Conservation (phyloP, 2,113 vertebrate species). For the Machaerirhynchus nigripectus region DNA sequence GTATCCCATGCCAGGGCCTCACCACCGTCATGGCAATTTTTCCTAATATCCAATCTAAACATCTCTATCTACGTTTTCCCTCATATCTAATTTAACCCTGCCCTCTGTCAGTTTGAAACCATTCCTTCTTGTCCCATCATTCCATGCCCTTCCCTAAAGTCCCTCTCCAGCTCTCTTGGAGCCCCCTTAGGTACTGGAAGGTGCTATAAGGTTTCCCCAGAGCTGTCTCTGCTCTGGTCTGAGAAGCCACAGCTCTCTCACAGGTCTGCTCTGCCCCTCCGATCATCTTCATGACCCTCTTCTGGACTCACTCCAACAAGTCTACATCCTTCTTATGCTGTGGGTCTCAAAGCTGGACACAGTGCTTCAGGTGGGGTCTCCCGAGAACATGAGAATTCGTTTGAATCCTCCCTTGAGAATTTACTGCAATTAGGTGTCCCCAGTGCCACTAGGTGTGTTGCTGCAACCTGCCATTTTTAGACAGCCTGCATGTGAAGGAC, state of each 20-base stretch:
- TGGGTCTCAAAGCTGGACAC: neutral
- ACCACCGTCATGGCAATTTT: neutral
- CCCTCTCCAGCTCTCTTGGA: neutral
- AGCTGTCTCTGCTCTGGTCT: neutral
- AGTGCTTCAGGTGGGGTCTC: neutral
- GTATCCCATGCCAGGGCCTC: neutral
- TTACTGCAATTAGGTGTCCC: neutral
- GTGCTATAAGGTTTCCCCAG: neutral
- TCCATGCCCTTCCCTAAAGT: neutral
- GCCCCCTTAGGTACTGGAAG: neutral
- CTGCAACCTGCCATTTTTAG: neutral
- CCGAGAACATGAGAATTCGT: neutral
- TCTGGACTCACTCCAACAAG: neutral
- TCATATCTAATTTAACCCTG: neutral
- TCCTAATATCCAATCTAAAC: neutral
- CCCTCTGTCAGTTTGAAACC: neutral
- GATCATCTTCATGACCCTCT: neutral
- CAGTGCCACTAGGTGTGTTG: neutral
- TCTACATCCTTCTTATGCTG: neutral
- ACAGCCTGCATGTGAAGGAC: fast-evolving
- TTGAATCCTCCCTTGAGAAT: neutral
- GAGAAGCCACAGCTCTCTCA: neutral
- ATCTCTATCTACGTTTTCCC: neutral
- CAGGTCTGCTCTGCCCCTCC: neutral
- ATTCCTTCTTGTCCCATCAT: neutral